Percentiles rank a stretch among this genome's conserved stretches.
Conservation (phyloP, 2,888 invertebrate genomes). For the Leptothorax acervorum region DNA sequence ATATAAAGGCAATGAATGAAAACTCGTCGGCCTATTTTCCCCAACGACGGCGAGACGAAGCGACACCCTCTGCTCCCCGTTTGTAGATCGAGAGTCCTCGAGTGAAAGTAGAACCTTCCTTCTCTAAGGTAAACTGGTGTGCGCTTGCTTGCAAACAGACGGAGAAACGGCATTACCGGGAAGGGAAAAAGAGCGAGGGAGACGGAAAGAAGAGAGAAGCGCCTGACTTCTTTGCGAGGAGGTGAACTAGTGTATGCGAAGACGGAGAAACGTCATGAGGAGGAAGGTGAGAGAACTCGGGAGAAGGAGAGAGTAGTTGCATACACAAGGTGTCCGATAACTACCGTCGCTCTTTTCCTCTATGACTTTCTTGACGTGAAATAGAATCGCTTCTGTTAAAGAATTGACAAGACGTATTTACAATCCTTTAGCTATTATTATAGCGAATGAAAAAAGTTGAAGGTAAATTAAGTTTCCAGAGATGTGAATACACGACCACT, state of each 20-base stretch:
- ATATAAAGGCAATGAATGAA: constrained; percentile 59
- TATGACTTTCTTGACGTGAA: not conserved
- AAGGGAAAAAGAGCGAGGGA: constrained; percentile 39
- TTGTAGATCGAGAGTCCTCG: constrained; percentile 51
- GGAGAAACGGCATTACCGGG: constrained; percentile 51
- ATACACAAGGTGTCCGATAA: constrained; percentile 22
- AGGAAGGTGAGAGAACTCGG: constrained; percentile 17
- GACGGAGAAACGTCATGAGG: constrained; percentile 26
- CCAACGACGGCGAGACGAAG: constrained; percentile 42
- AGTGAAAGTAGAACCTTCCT: constrained; percentile 59
- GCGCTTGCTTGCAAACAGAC: constrained; percentile 44
- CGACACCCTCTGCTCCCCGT: constrained; percentile 33
- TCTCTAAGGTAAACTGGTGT: constrained; percentile 56
- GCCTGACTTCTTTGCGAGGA: constrained; percentile 28
- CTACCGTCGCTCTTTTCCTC: constrained; percentile 6
- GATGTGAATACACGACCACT: not conserved
- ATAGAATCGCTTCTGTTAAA: not conserved
- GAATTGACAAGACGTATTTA: not conserved
- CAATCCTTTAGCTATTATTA: not conserved
- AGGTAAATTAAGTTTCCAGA: not conserved
- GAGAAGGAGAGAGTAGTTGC: constrained; percentile 39
- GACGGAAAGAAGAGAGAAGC: constrained; percentile 34
- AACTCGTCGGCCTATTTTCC: constrained; percentile 54
- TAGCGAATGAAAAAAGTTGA: not conserved
- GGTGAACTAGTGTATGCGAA: constrained; percentile 41